A percentile compares a stretch with the other conserved stretches of the same genome.
Conservation (phyloP, 2,113 vertebrate genomes). For the Numenius arquata region DNA sequence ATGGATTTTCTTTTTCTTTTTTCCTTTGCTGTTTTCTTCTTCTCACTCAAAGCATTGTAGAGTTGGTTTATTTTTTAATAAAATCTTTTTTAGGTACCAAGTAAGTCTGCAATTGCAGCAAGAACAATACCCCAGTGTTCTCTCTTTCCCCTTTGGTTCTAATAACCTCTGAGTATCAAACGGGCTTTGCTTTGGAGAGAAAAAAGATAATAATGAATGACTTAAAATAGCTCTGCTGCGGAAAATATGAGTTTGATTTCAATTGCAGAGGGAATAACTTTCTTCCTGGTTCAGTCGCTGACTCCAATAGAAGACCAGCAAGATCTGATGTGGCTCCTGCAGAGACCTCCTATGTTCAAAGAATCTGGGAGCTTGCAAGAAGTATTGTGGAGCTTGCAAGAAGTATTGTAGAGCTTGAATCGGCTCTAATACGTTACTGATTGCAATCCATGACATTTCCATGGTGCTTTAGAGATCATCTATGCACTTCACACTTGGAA, state of each 20-base stretch:
- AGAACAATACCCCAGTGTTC: constrained; percentile 50
- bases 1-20: not conserved
- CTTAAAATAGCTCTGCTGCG: constrained; percentile 66
- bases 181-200: constrained; percentile 40
- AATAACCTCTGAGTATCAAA: constrained; percentile 49
- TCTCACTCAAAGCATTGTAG: not conserved
- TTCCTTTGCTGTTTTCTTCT: not conserved
- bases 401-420: not conserved
- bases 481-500: not conserved
- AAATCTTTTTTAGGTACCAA: constrained; percentile 49
- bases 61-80: not conserved
- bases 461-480: not conserved
- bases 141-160: constrained; percentile 48
- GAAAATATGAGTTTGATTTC: constrained; percentile 66
- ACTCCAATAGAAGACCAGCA: constrained; percentile 28
- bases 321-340: not conserved
- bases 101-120: constrained; percentile 43
- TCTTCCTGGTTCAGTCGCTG: not conserved
- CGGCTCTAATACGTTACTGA: not conserved
- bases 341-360: constrained; percentile 11
- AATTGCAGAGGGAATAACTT: constrained; percentile 39
- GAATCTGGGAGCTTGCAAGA: not conserved
- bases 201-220: constrained; percentile 64
- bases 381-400: not conserved
- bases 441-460: not conserved